Conservation (phyloP, 92 coral and sea anemone species). For the Metridium senile region DNA sequence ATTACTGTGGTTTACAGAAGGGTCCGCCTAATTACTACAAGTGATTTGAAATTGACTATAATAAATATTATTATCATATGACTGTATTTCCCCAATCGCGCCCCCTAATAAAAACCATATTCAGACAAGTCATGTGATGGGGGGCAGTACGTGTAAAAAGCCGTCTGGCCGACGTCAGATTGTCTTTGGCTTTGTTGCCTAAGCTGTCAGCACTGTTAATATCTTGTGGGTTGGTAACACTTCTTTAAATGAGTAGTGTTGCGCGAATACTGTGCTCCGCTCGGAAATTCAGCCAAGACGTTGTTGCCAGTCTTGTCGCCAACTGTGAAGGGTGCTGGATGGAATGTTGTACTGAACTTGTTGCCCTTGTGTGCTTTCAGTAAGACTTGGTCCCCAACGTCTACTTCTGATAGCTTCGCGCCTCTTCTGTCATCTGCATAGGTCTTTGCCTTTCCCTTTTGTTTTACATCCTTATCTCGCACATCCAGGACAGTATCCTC, state of each 20-base stretch:
- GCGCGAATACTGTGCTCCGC: neutral
- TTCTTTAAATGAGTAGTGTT: neutral
- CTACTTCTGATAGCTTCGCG: neutral
- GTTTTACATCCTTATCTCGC: neutral
- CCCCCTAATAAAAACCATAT: no score
- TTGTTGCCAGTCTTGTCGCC: conserved; percentile 3
- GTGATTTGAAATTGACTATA: no score
- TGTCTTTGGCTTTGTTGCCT: neutral
- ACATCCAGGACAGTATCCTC: neutral
- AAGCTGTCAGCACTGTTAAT: neutral
- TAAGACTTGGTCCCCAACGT: neutral
- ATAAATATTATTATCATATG: no score
- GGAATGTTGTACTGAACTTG: neutral
- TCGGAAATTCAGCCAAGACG: conserved; percentile 23
- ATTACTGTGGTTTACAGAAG: no score
- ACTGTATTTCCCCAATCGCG: no score
- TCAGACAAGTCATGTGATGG: no score
- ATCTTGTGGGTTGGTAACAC: neutral
- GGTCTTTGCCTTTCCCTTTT: neutral
- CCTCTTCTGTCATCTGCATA: conserved; percentile 12
- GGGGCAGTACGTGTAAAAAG: no score
- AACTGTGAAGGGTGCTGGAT: neutral
- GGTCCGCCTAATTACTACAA: no score
- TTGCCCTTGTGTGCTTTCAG: neutral
- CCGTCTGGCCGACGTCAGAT: no score